Conservation (phyloP, 2,113 vertebrate genomes). For the Pungitius pungitius region DNA sequence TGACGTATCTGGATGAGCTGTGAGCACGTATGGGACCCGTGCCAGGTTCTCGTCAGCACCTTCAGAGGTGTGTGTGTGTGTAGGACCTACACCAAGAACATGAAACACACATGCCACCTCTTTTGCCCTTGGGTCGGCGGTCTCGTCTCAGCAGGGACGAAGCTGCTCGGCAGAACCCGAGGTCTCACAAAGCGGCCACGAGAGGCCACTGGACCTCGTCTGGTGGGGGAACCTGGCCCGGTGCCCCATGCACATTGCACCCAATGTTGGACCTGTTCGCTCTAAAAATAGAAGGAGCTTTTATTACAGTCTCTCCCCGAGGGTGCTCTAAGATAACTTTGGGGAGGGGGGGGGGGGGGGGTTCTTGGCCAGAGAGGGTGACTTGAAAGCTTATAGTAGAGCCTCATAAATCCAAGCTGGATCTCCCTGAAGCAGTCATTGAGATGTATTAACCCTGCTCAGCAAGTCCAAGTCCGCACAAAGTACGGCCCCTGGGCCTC, state of each 20-base stretch:
- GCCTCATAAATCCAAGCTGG: slow-evolving; percentile 59
- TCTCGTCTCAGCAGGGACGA: slow-evolving; percentile 22
- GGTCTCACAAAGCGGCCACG: background rate
- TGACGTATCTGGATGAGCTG: slow-evolving; percentile 67
- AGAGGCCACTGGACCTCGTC: background rate
- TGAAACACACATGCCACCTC: background rate
- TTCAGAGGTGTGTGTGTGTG: background rate
- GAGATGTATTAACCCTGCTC: slow-evolving; percentile 54
- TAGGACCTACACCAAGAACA: slow-evolving; percentile 12
- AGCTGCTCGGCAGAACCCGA: slow-evolving; percentile 16
- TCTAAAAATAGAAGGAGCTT: slow-evolving; percentile 8
- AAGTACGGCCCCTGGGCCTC: slow-evolving; percentile 40
- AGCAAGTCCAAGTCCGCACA: slow-evolving; percentile 43
- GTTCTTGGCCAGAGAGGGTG: slow-evolving; percentile 31
- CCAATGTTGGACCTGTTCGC: background rate
- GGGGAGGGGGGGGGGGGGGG: slow-evolving; percentile 9
- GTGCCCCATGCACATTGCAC: background rate
- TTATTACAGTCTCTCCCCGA: slow-evolving; percentile 11
- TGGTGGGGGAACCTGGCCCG: background rate
- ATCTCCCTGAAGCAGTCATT: slow-evolving; percentile 51
- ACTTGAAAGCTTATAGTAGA: slow-evolving; percentile 37
- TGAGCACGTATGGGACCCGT: slow-evolving; percentile 27
- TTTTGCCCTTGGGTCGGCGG: background rate
- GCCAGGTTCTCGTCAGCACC: slow-evolving; percentile 32
- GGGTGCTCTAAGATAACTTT: slow-evolving; percentile 3